Evolutionary conservation across 2,797 vertebrate species (phyloP).

Genomic region (Threskiornis aethiopicus): DNA sequence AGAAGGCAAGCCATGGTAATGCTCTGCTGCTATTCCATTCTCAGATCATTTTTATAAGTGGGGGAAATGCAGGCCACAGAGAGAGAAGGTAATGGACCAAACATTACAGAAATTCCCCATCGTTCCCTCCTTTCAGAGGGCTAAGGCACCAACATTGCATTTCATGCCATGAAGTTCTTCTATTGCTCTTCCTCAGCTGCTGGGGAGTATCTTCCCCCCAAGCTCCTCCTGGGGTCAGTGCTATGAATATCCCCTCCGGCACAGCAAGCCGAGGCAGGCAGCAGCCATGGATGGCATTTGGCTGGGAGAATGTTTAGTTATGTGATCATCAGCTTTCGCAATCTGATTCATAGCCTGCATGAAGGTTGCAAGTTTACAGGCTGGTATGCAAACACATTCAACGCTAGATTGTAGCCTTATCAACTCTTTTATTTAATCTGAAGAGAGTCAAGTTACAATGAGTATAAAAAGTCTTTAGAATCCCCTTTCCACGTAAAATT

Average conservation of each 20-base stretch:
- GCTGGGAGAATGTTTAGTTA: background rate
- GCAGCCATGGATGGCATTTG: background rate
- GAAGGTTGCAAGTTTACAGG: background rate
- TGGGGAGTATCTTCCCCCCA: background rate
- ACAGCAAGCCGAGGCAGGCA: constrained; percentile 23
- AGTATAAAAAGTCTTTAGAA: background rate
- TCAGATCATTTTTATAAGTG: background rate
- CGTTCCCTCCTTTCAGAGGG: background rate
- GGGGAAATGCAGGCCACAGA: background rate
- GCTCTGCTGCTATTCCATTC: background rate
- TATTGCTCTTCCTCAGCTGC: background rate
- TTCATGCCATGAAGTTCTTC: background rate
- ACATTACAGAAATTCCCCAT: background rate
- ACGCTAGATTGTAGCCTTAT: background rate
- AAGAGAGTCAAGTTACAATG: background rate
- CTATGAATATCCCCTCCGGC: background rate
- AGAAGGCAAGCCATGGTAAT: background rate
- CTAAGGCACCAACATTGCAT: background rate
- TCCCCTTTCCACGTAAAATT: background rate
- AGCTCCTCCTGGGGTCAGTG: background rate
- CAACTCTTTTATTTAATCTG: background rate
- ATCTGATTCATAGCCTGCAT: background rate
- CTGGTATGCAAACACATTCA: background rate
- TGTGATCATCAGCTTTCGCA: background rate
- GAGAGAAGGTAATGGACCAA: background rate